These are phyloP conservation scores for Nanorana parkeri DNA, from an alignment of 2,113 vertebrate species.

Conservation along the genomic window DNA sequence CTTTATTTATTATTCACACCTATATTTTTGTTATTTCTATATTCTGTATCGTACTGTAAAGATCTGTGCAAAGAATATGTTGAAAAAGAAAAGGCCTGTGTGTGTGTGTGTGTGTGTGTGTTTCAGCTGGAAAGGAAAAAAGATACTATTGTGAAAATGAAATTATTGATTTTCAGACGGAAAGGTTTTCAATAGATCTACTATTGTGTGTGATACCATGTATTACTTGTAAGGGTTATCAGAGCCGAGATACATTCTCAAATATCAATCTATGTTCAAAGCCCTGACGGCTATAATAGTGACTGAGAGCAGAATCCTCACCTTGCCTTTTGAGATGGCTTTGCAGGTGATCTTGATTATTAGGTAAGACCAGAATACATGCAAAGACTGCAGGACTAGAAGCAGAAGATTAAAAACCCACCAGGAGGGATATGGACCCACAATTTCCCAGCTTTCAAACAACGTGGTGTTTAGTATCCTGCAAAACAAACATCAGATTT, in stretches of 20 bases:
- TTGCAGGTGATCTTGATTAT: constrained; percentile 89
- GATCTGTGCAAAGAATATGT: too few relatives aligned
- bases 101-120: too few relatives aligned
- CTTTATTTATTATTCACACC: too few relatives aligned
- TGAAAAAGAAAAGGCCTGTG: too few relatives aligned
- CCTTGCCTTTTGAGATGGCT: constrained; percentile 95
- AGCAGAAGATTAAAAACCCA: constrained; percentile 93
- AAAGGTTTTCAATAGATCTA: too few relatives aligned
- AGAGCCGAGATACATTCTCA: not conserved
- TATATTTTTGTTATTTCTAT: too few relatives aligned
- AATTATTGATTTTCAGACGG: too few relatives aligned
- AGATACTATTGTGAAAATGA: too few relatives aligned
- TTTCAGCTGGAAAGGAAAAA: too few relatives aligned
- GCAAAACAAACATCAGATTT: constrained; percentile 3
- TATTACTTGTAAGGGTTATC: too few relatives aligned
- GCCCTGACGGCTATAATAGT: not conserved
- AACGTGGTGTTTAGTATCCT: constrained; percentile 95
- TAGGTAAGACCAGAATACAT: constrained; percentile 95
- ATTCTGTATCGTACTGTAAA: too few relatives aligned
- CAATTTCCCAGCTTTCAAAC: constrained; percentile 95
- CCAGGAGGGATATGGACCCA: constrained; percentile 94
- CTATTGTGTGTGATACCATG: not conserved
- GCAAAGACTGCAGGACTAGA: constrained; percentile 85
- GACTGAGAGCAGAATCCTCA: constrained; percentile 67
- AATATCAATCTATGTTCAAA: not conserved